Conservation (phyloP, 1,140 invertebrate genomes). For the Lycorma delicatula region DNA sequence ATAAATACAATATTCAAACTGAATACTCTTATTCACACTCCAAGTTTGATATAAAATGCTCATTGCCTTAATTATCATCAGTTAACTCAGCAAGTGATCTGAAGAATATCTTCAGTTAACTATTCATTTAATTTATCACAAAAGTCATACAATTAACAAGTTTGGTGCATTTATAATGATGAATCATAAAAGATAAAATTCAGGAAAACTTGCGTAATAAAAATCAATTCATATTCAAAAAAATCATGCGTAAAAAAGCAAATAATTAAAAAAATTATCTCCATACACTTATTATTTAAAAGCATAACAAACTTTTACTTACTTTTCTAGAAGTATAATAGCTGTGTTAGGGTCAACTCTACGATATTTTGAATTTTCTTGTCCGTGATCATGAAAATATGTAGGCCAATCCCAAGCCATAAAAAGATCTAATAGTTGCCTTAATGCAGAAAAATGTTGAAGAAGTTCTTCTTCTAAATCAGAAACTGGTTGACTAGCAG, state of each 20-base stretch:
- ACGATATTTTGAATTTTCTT: conserved; percentile 86
- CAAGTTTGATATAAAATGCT: too few relatives aligned
- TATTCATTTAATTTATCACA: too few relatives aligned
- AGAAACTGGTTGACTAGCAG: conserved; percentile 79
- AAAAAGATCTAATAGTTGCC: conserved; percentile 90
- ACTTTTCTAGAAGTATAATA: conserved; percentile 90
- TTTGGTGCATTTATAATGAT: background rate
- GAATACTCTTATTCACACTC: too few relatives aligned
- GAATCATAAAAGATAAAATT: background rate
- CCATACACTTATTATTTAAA: conserved; percentile 1
- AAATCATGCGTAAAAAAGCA: too few relatives aligned
- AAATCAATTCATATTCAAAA: too few relatives aligned
- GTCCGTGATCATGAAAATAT: conserved; percentile 94
- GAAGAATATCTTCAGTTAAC: too few relatives aligned
- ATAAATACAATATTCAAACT: too few relatives aligned
- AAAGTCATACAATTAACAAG: too few relatives aligned
- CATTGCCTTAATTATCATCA: too few relatives aligned
- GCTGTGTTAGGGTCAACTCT: conserved; percentile 85
- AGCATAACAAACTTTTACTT: conserved; percentile 33
- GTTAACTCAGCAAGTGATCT: too few relatives aligned
- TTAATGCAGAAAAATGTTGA: conserved; percentile 81
- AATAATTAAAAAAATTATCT: too few relatives aligned
- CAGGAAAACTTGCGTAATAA: too few relatives aligned
- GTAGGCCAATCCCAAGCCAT: conserved; percentile 95
- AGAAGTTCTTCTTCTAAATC: conserved; percentile 76